phyloP scores from a whole-genome alignment of 2,888 invertebrate species.

The Tetragnatha montana region DNA sequence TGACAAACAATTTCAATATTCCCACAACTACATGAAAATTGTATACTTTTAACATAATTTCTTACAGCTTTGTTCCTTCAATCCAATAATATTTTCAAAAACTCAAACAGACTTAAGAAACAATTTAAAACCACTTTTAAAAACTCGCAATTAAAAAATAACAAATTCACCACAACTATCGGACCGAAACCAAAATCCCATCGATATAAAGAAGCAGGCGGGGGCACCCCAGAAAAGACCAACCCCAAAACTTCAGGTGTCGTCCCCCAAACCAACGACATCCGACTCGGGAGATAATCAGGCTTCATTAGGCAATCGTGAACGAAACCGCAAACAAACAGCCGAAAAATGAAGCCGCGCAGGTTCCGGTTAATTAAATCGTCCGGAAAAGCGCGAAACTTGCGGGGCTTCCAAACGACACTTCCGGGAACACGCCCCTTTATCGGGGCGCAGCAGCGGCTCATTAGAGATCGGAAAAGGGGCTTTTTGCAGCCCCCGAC shows the following conservation, averaged over 20 bases:
- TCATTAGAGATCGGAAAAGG: conserved; percentile 48
- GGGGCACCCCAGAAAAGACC: neutral
- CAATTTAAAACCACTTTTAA: too few species aligned
- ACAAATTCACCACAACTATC: too few species aligned
- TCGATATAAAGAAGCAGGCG: neutral
- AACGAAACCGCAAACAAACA: conserved; percentile 49
- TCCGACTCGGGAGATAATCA: conserved; percentile 3
- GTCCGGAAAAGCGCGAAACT: conserved; percentile 14
- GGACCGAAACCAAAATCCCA: too few species aligned
- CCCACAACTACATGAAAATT: too few species aligned
- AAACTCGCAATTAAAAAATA: too few species aligned
- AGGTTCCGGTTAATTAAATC: conserved; percentile 58
- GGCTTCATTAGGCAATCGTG: conserved; percentile 56
- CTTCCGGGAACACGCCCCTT: conserved; percentile 43
- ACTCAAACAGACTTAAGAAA: too few species aligned
- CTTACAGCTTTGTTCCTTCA: too few species aligned
- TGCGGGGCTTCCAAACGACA: conserved; percentile 31
- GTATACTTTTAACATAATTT: too few species aligned
- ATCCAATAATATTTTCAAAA: too few species aligned
- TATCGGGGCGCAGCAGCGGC: conserved; percentile 43
- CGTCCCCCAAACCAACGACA: neutral
- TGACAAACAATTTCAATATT: too few species aligned
- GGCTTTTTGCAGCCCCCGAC: neutral
- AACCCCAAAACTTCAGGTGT: neutral
- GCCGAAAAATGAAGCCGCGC: conserved; percentile 13